Percentiles rank a stretch among this genome's conserved stretches.
Conservation (phyloP, 2,797 vertebrate genomes). For the Phaenicophaeus curvirostris region DNA sequence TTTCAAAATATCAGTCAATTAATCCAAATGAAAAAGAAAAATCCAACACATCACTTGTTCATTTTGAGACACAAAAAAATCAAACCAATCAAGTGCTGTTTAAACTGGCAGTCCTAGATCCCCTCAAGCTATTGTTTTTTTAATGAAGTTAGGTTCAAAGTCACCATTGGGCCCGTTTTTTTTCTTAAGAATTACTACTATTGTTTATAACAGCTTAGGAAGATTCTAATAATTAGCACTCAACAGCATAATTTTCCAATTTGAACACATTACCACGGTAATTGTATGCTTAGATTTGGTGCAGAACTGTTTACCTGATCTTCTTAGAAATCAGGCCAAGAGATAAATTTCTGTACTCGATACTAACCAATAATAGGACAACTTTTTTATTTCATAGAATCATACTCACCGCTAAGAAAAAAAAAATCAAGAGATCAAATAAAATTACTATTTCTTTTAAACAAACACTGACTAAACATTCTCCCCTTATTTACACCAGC, state of each 20-base stretch:
- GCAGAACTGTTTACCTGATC: not conserved
- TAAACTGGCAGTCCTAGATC: not conserved
- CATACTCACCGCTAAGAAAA: not conserved
- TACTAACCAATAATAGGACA: not conserved
- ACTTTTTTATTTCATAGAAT: not conserved
- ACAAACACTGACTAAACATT: not conserved
- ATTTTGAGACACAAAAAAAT: not conserved
- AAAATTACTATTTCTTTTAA: not conserved
- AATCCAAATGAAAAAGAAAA: not conserved
- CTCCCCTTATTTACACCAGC: not conserved
- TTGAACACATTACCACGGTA: not conserved
- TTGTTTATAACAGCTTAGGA: not conserved
- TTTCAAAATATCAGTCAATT: not conserved
- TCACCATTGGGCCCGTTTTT: not conserved
- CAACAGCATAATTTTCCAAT: not conserved
- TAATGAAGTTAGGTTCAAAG: not conserved
- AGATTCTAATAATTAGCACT: not conserved
- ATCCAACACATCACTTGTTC: not conserved
- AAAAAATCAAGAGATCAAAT: not conserved
- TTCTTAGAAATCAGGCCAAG: not conserved
- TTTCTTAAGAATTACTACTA: not conserved
- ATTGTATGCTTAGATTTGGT: not conserved
- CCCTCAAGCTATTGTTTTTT: not conserved
- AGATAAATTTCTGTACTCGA: not conserved
- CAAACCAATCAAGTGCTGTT: not conserved